Evolutionary conservation across 1,140 invertebrate genomes (phyloP).

Genomic region (Drosophila littoralis): DNA sequence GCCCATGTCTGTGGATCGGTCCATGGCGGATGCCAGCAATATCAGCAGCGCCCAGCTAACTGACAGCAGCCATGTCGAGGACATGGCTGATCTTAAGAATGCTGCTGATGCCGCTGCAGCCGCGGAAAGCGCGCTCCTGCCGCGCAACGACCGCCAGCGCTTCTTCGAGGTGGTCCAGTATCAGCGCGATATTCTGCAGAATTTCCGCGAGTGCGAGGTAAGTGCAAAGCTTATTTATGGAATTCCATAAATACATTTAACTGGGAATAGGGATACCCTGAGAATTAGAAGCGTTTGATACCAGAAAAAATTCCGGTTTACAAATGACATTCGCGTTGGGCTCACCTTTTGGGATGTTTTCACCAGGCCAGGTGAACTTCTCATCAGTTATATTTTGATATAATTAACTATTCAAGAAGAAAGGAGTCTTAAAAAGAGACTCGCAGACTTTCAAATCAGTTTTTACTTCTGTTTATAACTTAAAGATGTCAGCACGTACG

Average conservation of each 20-base stretch:
- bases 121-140: conserved; percentile 40
- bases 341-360: no score
- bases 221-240: conserved; percentile 34
- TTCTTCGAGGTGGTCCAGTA: conserved; percentile 90
- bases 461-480: no score
- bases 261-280: not conserved
- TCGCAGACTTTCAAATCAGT: no score
- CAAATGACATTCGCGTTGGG: no score
- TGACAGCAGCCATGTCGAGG: conserved; percentile 43
- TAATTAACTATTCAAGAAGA: no score
- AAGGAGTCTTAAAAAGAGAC: no score
- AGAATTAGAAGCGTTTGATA: not conserved
- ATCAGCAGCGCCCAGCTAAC: conserved; percentile 30
- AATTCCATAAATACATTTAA: no score
- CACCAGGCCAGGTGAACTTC: no score
- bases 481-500: no score
- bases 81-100: conserved; percentile 10
- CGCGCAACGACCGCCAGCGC: conserved; percentile 83
- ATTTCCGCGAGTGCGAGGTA: conserved; percentile 90
- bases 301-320: no score
- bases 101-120: not conserved
- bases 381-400: no score
- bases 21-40: conserved; percentile 37
- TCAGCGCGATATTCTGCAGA: conserved; percentile 90
- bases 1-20: conserved; percentile 79